A percentile compares a stretch with the other conserved stretches of the same genome.
Evolutionary conservation across 1,140 invertebrate species (phyloP).

Genomic region (Saxidomus purpurata): DNA sequence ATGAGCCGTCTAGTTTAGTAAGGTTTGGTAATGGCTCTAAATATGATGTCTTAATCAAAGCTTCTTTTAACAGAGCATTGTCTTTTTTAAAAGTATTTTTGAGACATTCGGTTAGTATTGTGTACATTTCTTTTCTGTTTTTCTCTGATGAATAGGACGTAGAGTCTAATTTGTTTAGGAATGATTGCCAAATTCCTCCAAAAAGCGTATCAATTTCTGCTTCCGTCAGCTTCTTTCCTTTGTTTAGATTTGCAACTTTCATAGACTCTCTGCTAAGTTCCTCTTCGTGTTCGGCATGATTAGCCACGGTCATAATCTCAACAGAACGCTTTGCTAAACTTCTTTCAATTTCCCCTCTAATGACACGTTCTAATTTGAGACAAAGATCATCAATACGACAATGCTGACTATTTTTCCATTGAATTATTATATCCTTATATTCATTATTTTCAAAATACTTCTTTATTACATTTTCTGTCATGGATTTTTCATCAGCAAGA

Average conservation of each 20-base stretch:
- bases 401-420: background rate
- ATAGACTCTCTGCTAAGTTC: background rate
- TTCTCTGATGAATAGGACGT: background rate
- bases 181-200: background rate
- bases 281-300: background rate
- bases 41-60: background rate
- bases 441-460: background rate
- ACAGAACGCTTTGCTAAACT: background rate
- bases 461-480: background rate
- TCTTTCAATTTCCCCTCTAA: background rate
- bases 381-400: background rate
- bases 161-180: background rate
- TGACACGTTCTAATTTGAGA: background rate
- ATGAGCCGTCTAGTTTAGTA: background rate
- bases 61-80: background rate
- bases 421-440: slow-evolving; percentile 2
- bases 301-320: background rate
- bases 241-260: background rate
- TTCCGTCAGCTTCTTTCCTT: background rate
- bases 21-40: background rate
- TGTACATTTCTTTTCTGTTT: background rate
- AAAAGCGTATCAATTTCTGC: background rate
- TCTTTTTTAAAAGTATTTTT: background rate
- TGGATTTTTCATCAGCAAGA: background rate
- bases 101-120: background rate